Evolutionary conservation across 2,113 vertebrate species (phyloP).

Genomic region (Bucco capensis): DNA sequence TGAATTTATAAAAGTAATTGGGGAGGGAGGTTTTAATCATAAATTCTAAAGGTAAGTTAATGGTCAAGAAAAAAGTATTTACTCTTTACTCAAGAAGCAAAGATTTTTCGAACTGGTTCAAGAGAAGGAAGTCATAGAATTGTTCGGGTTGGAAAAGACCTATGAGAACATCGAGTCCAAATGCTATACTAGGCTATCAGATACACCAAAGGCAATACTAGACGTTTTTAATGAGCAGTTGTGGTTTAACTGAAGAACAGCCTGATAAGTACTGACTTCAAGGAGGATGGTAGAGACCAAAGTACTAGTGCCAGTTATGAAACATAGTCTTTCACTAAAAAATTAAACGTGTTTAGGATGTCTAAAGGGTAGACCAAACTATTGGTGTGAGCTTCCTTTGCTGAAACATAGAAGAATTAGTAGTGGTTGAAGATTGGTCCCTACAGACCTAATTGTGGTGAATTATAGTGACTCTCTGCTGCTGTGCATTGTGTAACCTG

Average conservation of each 20-base stretch:
- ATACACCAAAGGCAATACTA: background rate
- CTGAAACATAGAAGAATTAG: background rate
- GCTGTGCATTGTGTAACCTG: background rate
- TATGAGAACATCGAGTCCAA: too few relatives aligned
- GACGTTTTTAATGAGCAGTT: background rate
- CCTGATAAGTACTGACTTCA: background rate
- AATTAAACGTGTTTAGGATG: background rate
- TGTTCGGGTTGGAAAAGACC: too few relatives aligned
- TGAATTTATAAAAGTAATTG: background rate
- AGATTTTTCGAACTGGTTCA: background rate
- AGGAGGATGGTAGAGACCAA: background rate
- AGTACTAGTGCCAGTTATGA: background rate
- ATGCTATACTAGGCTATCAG: background rate
- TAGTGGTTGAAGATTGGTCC: background rate
- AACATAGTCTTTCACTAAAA: background rate
- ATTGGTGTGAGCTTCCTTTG: background rate
- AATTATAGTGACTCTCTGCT: accelerated
- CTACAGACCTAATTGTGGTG: background rate
- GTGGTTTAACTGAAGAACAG: background rate
- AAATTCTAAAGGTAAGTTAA: background rate
- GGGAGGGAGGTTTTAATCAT: background rate
- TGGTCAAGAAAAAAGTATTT: background rate
- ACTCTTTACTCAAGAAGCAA: background rate
- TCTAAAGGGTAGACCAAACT: background rate
- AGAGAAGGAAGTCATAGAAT: background rate